A percentile compares a stretch with the other conserved stretches of the same genome.
Evolutionary conservation across 2,113 vertebrate genomes (phyloP).

Genomic region (Tragelaphus imberbis): DNA sequence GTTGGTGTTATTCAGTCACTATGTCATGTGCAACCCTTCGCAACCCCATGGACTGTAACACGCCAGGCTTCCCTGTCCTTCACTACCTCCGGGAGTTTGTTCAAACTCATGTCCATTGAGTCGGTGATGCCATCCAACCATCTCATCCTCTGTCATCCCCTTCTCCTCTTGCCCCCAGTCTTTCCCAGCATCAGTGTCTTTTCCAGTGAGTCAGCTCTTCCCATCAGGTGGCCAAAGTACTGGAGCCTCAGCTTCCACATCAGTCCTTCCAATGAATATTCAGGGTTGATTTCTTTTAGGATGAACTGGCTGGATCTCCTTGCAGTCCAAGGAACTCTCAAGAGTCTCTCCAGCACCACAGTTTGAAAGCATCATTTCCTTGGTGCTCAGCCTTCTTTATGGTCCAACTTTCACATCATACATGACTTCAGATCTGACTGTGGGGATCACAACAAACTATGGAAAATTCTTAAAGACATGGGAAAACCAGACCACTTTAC

Average conservation of each 20-base stretch:
- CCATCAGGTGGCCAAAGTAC: background rate
- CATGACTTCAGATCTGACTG: background rate
- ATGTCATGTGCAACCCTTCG: accelerated
- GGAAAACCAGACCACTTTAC: background rate
- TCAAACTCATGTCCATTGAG: background rate
- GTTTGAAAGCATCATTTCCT: background rate
- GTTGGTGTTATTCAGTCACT: background rate
- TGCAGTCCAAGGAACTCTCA: background rate
- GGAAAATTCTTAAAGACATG: background rate
- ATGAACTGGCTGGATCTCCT: background rate
- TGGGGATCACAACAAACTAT: background rate
- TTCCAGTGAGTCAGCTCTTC: background rate
- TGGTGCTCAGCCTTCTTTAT: background rate
- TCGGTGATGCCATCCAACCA: background rate
- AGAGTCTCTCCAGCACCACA: background rate
- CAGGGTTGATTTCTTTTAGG: background rate
- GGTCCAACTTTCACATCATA: background rate
- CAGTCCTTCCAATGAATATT: background rate
- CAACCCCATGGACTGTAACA: background rate
- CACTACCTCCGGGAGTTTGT: background rate
- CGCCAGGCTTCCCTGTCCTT: background rate
- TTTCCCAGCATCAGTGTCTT: background rate
- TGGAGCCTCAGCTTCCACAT: background rate
- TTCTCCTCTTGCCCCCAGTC: background rate
- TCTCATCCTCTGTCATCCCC: background rate